Conservation (phyloP, 2,888 invertebrate genomes). For the Axea sp. region DNA sequence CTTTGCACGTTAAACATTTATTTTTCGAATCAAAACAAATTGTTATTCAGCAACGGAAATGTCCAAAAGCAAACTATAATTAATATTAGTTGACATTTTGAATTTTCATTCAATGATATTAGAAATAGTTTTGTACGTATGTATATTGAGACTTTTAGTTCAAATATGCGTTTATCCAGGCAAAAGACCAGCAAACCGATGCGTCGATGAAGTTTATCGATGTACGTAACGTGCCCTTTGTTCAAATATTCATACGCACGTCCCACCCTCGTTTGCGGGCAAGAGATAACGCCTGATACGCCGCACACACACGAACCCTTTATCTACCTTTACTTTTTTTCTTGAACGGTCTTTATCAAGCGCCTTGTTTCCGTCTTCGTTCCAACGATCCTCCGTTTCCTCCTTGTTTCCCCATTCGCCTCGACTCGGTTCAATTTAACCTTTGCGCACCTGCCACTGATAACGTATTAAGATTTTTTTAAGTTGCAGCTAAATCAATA, state of each 20-base stretch:
- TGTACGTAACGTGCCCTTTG: conserved; percentile 76
- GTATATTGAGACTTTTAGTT: no score
- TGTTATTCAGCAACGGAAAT: not conserved
- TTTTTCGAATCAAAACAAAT: conserved; percentile 25
- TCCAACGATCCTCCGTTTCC: conserved; percentile 62
- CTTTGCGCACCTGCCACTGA: conserved; percentile 70
- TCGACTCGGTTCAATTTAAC: conserved; percentile 73
- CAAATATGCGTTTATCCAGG: no score
- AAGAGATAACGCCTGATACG: conserved; percentile 56
- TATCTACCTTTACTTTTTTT: conserved; percentile 60
- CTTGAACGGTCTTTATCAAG: conserved; percentile 51
- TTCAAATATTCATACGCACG: conserved; percentile 78
- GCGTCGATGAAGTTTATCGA: conserved; percentile 77
- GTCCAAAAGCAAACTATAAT: no score
- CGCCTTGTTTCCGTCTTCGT: conserved; percentile 54
- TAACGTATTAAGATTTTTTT: conserved; percentile 78
- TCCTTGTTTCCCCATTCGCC: conserved; percentile 64
- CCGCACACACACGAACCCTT: conserved; percentile 61
- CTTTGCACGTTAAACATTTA: conserved; percentile 32
- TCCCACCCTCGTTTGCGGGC: conserved; percentile 66
- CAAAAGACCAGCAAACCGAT: conserved; percentile 52
- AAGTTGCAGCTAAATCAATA: conserved; percentile 75
- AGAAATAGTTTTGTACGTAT: no score
- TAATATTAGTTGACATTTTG: no score
- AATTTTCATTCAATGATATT: no score